A percentile compares a stretch with the other conserved stretches of the same genome.
These are phyloP conservation scores for Troides helena DNA, from an alignment of 2,888 invertebrate genomes.

Conservation along the genomic window DNA sequence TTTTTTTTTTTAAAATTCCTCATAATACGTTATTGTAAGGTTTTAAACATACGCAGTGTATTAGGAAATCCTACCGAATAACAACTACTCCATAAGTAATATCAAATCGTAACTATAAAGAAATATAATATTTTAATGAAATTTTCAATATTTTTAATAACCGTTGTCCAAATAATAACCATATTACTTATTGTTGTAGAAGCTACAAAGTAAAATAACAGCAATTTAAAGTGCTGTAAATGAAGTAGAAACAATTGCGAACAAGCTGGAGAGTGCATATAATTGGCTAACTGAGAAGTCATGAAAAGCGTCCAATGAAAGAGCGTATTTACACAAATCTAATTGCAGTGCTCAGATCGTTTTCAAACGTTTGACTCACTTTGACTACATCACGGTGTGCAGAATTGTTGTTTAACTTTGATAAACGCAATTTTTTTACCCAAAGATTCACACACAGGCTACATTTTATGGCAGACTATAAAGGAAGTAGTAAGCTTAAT, in stretches of 20 bases:
- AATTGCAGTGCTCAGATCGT: conserved; percentile 36
- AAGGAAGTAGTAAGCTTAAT: background rate
- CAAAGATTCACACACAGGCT: background rate
- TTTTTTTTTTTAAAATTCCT: too few species aligned
- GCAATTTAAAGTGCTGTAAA: conserved; percentile 3
- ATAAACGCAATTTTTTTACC: background rate
- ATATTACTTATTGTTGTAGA: background rate
- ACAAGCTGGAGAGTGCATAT: conserved; percentile 19
- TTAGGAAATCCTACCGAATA: too few species aligned
- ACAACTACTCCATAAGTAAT: too few species aligned
- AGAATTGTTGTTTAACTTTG: background rate
- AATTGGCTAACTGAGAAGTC: conserved; percentile 31
- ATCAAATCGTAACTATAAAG: too few species aligned
- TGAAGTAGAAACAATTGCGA: conserved; percentile 11
- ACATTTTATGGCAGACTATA: background rate
- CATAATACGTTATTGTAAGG: too few species aligned
- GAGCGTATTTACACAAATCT: conserved; percentile 37
- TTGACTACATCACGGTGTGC: conserved; percentile 1
- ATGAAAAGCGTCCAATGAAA: conserved; percentile 36
- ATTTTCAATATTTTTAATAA: too few species aligned
- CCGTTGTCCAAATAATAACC: too few species aligned
- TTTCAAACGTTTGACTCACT: conserved; percentile 23
- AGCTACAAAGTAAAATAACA: background rate
- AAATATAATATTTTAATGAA: too few species aligned
- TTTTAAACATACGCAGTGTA: too few species aligned